Evolutionary conservation across 2,113 vertebrate species (phyloP).

Genomic region (Tragelaphus strepsiceros): DNA sequence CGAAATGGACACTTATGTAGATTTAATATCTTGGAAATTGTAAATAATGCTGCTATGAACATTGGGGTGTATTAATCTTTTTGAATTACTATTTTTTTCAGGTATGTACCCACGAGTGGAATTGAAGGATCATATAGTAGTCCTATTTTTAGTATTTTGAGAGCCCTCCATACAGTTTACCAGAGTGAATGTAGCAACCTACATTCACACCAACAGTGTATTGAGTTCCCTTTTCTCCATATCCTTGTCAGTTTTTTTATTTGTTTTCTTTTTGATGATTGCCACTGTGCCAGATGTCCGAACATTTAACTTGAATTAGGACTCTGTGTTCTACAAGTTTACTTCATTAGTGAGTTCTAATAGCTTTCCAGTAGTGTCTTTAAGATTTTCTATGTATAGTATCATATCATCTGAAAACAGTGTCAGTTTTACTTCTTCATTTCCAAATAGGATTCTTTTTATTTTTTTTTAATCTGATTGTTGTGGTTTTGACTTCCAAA

Average conservation of each 20-base stretch:
- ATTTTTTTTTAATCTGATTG: not conserved
- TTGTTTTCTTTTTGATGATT: not conserved
- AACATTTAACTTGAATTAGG: not conserved
- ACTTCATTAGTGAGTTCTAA: not conserved
- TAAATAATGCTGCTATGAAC: not conserved
- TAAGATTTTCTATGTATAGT: not conserved
- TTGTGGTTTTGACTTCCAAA: not conserved
- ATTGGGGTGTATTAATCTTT: not conserved
- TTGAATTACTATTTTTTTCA: not conserved
- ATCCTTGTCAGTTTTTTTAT: not conserved
- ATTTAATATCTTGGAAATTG: not conserved
- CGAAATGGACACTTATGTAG: not conserved
- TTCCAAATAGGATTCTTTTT: not conserved
- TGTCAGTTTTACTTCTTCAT: not conserved
- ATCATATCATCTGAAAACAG: not conserved
- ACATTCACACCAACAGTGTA: not conserved
- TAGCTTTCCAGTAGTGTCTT: not conserved
- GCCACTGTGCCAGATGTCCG: not conserved
- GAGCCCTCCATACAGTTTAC: not conserved
- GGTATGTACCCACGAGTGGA: not conserved
- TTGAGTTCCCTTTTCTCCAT: not conserved
- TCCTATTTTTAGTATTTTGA: not conserved
- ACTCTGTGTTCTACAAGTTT: not conserved
- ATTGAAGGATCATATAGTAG: not conserved
- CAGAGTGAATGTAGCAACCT: not conserved